phyloP scores from a whole-genome alignment of 2,888 invertebrate species.

The Noctua comes region DNA sequence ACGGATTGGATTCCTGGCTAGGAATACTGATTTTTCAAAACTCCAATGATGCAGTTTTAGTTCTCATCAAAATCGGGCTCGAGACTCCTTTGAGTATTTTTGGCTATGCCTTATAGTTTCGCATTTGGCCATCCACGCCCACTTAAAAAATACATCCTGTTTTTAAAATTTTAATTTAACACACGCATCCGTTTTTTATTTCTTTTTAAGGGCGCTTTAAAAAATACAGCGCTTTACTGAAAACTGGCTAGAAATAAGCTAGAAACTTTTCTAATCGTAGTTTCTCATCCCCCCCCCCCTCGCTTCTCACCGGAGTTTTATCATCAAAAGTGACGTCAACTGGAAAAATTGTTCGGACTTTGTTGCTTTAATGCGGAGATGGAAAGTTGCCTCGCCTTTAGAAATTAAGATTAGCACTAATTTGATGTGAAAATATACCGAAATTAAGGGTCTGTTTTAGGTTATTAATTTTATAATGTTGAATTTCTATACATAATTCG shows the following conservation, averaged over 20 bases:
- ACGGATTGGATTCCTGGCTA: too few species aligned
- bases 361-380: constrained; percentile 27
- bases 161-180: background rate
- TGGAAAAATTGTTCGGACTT: constrained; percentile 34
- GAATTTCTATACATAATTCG: too few species aligned
- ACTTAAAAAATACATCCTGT: too few species aligned
- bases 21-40: too few species aligned
- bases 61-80: too few species aligned
- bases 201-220: background rate
- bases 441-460: background rate
- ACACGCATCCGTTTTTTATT: background rate
- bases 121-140: too few species aligned
- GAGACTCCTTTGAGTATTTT: too few species aligned
- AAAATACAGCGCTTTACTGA: background rate
- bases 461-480: too few species aligned
- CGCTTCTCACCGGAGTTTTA: constrained; percentile 15
- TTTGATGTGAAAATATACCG: background rate
- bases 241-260: background rate
- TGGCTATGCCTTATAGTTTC: too few species aligned
- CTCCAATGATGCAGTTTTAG: too few species aligned
- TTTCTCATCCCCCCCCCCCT: background rate
- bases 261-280: constrained; percentile 1
- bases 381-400: constrained; percentile 31
- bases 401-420: constrained; percentile 35
- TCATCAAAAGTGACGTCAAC: constrained; percentile 31